Percentiles rank a stretch among this genome's conserved stretches.
Evolutionary conservation across 2,113 vertebrate species (phyloP).

Genomic region (Platanista minor): DNA sequence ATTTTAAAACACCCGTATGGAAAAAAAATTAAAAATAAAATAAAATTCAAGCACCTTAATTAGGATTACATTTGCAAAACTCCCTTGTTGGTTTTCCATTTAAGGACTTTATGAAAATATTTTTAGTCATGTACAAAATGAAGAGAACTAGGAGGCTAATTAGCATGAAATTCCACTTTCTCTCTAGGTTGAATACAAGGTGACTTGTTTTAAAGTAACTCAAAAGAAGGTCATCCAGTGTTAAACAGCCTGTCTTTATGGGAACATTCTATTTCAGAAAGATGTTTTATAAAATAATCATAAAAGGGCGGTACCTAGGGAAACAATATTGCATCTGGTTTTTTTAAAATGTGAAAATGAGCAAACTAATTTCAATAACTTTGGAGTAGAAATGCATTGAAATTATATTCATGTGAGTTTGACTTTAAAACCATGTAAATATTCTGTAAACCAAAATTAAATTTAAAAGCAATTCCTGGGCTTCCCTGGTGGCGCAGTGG

Average conservation of each 20-base stretch:
- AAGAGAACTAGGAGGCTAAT: slow-evolving; percentile 62
- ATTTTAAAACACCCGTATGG: not conserved
- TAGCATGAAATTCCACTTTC: slow-evolving; percentile 60
- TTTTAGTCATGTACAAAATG: slow-evolving; percentile 59
- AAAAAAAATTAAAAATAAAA: not conserved
- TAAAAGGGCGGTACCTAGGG: not conserved
- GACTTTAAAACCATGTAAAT: slow-evolving; percentile 40
- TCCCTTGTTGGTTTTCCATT: slow-evolving; percentile 51
- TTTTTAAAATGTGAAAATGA: slow-evolving; percentile 46
- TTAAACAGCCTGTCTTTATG: slow-evolving; percentile 38
- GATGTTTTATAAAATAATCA: slow-evolving; percentile 52
- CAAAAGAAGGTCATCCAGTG: slow-evolving; percentile 24
- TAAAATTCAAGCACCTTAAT: slow-evolving; percentile 55
- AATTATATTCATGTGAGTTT: slow-evolving; percentile 36
- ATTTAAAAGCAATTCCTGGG: slow-evolving; percentile 31
- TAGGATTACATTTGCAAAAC: slow-evolving; percentile 56
- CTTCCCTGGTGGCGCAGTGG: no score
- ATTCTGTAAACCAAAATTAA: slow-evolving; percentile 43
- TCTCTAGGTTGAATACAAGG: slow-evolving; percentile 43
- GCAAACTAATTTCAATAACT: slow-evolving; percentile 37
- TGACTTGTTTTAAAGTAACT: slow-evolving; percentile 59
- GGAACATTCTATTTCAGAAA: slow-evolving; percentile 45
- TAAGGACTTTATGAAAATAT: slow-evolving; percentile 61
- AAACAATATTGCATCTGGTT: slow-evolving; percentile 38
- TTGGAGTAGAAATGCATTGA: slow-evolving; percentile 25